These are phyloP conservation scores for Temnothorax longispinosus DNA, from an alignment of 1,140 invertebrate species.

Conservation along the genomic window DNA sequence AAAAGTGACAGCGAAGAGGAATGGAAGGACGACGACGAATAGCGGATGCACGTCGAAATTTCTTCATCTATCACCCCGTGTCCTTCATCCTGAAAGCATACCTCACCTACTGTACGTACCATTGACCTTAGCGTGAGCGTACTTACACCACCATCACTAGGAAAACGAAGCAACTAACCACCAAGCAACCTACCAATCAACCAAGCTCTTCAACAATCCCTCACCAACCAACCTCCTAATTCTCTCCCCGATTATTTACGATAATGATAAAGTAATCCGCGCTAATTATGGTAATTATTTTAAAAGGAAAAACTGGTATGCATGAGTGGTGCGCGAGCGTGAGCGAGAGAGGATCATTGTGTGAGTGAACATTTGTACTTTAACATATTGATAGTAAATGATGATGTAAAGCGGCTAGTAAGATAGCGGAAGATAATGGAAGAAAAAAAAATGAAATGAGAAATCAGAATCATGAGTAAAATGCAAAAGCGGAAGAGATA, in stretches of 20 bases:
- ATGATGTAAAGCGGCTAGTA: constrained; percentile 84
- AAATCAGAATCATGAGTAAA: constrained; percentile 73
- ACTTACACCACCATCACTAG: constrained; percentile 84
- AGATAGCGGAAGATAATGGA: constrained; percentile 77
- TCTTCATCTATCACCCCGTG: constrained; percentile 84
- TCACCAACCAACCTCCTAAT: constrained; percentile 57
- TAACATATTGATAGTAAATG: constrained; percentile 86
- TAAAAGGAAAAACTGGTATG: constrained; percentile 83
- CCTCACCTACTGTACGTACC: constrained; percentile 86
- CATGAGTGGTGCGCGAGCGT: constrained; percentile 80
- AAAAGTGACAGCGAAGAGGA: constrained; percentile 87
- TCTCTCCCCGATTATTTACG: constrained; percentile 83
- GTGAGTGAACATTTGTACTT: constrained; percentile 86
- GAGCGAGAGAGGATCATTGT: constrained; percentile 82
- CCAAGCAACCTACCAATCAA: constrained; percentile 65
- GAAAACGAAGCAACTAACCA: constrained; percentile 84
- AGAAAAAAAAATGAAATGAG: constrained; percentile 56
- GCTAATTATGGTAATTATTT: constrained; percentile 84
- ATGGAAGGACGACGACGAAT: constrained; percentile 85
- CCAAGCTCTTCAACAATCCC: constrained; percentile 52
- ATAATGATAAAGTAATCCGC: constrained; percentile 83
- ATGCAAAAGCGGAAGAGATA: constrained; percentile 42
- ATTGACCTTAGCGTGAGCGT: constrained; percentile 86
- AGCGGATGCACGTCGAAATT: constrained; percentile 83
- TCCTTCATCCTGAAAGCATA: constrained; percentile 85